Evolutionary conservation across 2,113 vertebrate genomes (phyloP).

Genomic region (Carassius gibelio): DNA sequence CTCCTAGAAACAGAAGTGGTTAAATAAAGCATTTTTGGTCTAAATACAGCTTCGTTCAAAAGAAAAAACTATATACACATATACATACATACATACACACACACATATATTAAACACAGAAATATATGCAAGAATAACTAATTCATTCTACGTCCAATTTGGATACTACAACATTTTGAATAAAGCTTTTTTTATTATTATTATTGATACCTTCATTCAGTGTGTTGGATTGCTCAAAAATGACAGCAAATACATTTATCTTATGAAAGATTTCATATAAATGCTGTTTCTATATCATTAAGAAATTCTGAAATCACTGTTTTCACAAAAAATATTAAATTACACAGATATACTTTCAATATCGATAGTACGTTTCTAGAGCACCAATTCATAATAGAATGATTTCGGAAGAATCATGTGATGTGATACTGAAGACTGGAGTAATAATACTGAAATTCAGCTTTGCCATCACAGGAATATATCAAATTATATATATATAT

Average conservation of each 20-base stretch:
- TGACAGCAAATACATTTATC: no score
- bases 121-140: no score
- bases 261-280: neutral
- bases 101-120: no score
- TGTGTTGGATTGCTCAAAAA: no score
- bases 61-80: no score
- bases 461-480: neutral
- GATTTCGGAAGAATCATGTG: neutral
- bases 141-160: no score
- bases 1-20: slow-evolving; percentile 71
- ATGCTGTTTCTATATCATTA: neutral
- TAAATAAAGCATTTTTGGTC: no score
- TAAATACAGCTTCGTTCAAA: neutral
- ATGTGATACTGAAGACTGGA: neutral
- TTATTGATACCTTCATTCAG: no score
- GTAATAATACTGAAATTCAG: neutral
- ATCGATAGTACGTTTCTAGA: neutral
- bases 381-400: neutral
- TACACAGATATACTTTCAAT: neutral
- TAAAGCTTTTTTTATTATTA: no score
- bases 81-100: no score
- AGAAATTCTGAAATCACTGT: neutral
- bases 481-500: neutral
- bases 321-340: neutral
- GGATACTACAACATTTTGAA: no score